phyloP scores from a whole-genome alignment of 2,797 vertebrate genomes.

The Trichosurus vulpecula region DNA sequence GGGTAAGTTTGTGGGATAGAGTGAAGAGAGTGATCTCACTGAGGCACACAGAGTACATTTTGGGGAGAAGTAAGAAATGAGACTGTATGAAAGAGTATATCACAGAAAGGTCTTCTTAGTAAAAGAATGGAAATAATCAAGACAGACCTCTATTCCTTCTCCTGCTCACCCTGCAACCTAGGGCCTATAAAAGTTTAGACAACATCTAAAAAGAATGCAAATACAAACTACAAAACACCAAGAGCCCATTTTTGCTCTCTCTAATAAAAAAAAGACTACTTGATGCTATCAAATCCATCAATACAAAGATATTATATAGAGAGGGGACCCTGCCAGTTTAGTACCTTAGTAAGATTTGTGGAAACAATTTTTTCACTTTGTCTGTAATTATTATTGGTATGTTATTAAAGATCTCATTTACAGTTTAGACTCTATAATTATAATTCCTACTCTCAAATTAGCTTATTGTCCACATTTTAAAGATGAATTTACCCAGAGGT shows the following conservation, averaged over 20 bases:
- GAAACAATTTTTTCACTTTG: background rate
- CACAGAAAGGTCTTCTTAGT: constrained; percentile 17
- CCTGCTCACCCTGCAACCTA: background rate
- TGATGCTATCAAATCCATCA: background rate
- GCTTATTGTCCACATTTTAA: constrained; percentile 50
- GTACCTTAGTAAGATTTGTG: constrained; percentile 8
- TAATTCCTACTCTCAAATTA: constrained; percentile 49
- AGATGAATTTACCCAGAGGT: constrained; percentile 27
- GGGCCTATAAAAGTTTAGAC: background rate
- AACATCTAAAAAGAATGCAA: background rate
- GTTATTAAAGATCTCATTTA: constrained; percentile 35
- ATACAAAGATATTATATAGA: background rate
- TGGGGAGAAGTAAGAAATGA: constrained; percentile 11
- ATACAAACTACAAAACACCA: background rate
- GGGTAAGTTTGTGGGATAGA: background rate
- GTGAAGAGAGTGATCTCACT: background rate
- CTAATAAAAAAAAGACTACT: constrained; percentile 18
- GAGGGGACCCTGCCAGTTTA: background rate
- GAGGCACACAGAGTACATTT: background rate
- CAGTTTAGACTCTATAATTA: constrained; percentile 37
- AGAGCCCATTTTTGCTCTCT: background rate
- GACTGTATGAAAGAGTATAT: background rate
- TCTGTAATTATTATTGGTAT: background rate
- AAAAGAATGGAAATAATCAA: background rate
- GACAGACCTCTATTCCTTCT: background rate